phyloP scores from a whole-genome alignment of 2,797 vertebrate genomes.

The Australoheros facetus region DNA sequence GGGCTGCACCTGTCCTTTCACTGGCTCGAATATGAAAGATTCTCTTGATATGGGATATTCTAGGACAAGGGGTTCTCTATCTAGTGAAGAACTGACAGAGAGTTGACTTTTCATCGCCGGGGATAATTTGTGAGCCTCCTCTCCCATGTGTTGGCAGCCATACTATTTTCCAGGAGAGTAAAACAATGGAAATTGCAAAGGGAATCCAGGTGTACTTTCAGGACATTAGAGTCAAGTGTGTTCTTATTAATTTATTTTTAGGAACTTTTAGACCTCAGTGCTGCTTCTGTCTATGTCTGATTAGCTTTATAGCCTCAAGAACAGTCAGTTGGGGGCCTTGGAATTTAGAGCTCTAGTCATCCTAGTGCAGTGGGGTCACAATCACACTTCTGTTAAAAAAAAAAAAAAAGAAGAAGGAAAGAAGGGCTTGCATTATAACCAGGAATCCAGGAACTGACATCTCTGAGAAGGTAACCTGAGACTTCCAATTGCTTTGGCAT shows the following conservation, averaged over 20 bases:
- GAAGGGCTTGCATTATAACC: conserved; percentile 62
- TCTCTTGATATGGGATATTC: conserved; percentile 33
- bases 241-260: conserved; percentile 8
- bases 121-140: conserved; percentile 43
- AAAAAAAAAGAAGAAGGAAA: conserved; percentile 45
- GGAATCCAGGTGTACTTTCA: conserved; percentile 62
- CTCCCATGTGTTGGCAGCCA: conserved; percentile 51
- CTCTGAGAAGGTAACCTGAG: conserved; percentile 71
- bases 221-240: conserved; percentile 17
- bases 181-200: conserved; percentile 57
- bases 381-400: conserved; percentile 26
- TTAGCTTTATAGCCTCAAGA: conserved; percentile 5
- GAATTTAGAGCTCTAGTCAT: conserved; percentile 6
- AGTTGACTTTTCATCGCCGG: conserved; percentile 37
- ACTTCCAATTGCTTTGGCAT: conserved; percentile 50
- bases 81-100: conserved; percentile 22
- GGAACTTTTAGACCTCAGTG: background rate
- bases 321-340: background rate
- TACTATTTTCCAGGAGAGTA: conserved; percentile 51
- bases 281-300: background rate
- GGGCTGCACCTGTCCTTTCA: conserved; percentile 55
- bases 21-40: conserved; percentile 42
- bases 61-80: conserved; percentile 46
- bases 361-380: conserved; percentile 48
- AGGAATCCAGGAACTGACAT: conserved; percentile 53